These are phyloP conservation scores for Passer montanus DNA, from an alignment of 2,113 vertebrate species.

Conservation along the genomic window DNA sequence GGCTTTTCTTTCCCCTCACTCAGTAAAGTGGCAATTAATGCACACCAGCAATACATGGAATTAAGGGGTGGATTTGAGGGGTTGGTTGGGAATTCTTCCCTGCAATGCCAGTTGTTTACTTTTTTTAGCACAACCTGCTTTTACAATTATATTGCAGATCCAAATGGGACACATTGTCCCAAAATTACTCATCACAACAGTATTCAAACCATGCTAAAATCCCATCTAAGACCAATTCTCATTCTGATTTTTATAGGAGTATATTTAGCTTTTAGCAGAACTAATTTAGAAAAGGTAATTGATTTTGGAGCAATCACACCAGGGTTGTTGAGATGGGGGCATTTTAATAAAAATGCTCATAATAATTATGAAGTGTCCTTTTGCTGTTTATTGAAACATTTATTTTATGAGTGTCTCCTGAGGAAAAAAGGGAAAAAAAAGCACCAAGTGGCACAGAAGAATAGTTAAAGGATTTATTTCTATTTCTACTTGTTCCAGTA, in stretches of 20 bases:
- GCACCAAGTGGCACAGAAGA: background rate
- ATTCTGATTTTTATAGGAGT: background rate
- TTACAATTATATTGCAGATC: background rate
- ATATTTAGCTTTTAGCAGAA: slow-evolving; percentile 36
- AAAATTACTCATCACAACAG: background rate
- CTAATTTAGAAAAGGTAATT: slow-evolving; percentile 35
- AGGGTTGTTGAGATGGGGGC: background rate
- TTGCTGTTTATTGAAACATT: background rate
- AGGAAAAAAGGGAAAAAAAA: background rate
- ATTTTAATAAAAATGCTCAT: slow-evolving; percentile 16
- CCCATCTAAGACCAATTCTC: background rate
- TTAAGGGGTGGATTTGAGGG: background rate
- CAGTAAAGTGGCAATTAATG: background rate
- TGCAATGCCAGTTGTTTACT: background rate
- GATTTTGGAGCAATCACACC: background rate
- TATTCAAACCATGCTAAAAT: background rate
- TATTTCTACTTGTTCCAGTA: background rate
- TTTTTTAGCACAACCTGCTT: background rate
- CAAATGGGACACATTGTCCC: background rate
- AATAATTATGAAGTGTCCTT: slow-evolving; percentile 19
- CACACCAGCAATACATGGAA: background rate
- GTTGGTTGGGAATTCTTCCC: background rate
- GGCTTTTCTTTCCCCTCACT: background rate
- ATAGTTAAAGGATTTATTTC: background rate
- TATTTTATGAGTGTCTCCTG: background rate